Conservation (phyloP, 2,888 invertebrate genomes). For the Noctua comes region DNA sequence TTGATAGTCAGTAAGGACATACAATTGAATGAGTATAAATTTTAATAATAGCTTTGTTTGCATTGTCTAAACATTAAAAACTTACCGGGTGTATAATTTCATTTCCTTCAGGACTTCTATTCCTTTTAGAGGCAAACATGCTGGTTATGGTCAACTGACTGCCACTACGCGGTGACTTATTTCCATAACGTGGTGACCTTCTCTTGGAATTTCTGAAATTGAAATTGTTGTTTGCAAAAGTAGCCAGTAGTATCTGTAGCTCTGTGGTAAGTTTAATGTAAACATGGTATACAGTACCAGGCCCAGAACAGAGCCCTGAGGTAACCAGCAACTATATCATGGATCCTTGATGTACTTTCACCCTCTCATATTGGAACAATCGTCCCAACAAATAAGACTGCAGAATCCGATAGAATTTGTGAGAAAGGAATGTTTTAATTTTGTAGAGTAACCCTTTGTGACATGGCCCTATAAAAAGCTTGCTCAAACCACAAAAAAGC, state of each 20-base stretch:
- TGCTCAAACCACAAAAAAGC: not conserved
- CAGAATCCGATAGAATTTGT: not conserved
- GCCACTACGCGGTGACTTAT: constrained; percentile 63
- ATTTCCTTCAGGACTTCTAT: constrained; percentile 67
- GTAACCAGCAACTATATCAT: not conserved
- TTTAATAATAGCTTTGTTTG: not conserved
- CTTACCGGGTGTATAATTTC: constrained; percentile 50
- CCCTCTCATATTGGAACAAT: not conserved
- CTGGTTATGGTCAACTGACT: constrained; percentile 75
- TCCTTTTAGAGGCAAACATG: constrained; percentile 77
- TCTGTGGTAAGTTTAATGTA: not conserved
- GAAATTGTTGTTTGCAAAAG: not conserved
- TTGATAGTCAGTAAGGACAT: too few relatives aligned
- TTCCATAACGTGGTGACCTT: constrained; percentile 47
- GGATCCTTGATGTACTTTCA: not conserved
- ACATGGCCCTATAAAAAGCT: not conserved
- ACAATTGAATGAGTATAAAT: too few relatives aligned
- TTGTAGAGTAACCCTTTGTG: not conserved
- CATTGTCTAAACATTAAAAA: constrained; percentile 1
- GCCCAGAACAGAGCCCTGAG: not conserved
- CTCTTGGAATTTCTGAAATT: constrained; percentile 65
- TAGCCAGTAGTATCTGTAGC: not conserved
- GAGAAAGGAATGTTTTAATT: not conserved
- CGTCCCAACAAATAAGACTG: not conserved
- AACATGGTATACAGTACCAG: not conserved